These are phyloP conservation scores for Magallana nippona DNA, from an alignment of 2,888 invertebrate genomes.

Conservation along the genomic window DNA sequence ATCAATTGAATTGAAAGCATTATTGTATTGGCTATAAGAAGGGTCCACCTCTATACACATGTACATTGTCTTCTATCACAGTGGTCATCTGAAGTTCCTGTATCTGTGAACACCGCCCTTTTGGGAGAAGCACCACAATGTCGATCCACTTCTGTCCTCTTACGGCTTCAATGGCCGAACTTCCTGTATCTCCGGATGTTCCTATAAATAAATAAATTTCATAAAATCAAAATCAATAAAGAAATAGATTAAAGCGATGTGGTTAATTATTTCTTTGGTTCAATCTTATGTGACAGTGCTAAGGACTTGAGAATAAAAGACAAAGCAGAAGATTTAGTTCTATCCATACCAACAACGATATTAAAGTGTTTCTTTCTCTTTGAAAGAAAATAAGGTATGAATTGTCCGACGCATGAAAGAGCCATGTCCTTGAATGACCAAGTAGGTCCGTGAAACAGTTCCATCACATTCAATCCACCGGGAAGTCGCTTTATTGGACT, in stretches of 20 bases:
- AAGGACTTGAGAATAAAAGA: no score
- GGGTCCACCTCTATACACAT: conserved; percentile 79
- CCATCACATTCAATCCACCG: conserved; percentile 78
- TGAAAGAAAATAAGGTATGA: conserved; percentile 79
- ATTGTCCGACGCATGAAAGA: conserved; percentile 79
- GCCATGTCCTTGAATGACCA: conserved; percentile 82
- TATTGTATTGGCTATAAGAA: no score
- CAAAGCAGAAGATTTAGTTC: no score
- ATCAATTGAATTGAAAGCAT: no score
- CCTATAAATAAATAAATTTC: conserved; percentile 64
- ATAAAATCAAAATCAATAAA: background rate
- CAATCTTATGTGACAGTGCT: no score
- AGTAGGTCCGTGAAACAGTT: conserved; percentile 81
- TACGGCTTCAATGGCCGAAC: conserved; percentile 81
- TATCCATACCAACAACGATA: conserved; percentile 74
- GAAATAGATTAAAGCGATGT: background rate
- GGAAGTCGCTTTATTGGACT: conserved; percentile 70
- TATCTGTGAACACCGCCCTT: conserved; percentile 77
- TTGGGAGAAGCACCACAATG: conserved; percentile 80
- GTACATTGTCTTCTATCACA: conserved; percentile 80
- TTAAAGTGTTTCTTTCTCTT: conserved; percentile 75
- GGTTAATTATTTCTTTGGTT: no score
- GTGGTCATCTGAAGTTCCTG: conserved; percentile 82
- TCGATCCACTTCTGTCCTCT: conserved; percentile 78
- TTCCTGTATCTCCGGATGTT: conserved; percentile 82